Conservation (phyloP, 1,140 invertebrate genomes). For the Ostrea denselamellosa region DNA sequence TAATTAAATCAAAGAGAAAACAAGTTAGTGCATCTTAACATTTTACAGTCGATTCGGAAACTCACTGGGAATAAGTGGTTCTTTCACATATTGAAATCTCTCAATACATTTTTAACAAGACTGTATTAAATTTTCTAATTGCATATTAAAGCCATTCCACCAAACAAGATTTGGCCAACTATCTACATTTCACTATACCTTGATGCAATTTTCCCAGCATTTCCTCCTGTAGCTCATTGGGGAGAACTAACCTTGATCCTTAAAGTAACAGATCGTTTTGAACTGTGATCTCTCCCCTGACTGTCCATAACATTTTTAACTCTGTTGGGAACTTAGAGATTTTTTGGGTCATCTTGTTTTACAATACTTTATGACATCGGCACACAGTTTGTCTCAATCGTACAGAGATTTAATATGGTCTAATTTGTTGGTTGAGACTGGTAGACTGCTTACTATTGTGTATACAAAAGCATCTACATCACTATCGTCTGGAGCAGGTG, state of each 20-base stretch:
- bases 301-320: conserved; percentile 38
- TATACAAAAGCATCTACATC: no score
- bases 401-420: no score
- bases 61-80: not conserved
- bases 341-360: no score
- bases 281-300: not conserved
- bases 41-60: no score
- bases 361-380: not conserved
- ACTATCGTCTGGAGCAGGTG: no score
- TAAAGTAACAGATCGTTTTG: not conserved
- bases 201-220: not conserved
- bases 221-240: not conserved
- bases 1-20: no score
- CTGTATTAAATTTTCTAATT: not conserved
- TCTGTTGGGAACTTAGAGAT: no score
- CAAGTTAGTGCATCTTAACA: no score
- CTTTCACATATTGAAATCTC: not conserved
- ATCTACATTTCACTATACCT: not conserved
- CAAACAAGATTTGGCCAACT: not conserved
- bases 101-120: not conserved
- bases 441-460: no score
- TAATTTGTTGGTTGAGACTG: no score
- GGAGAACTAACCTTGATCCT: not conserved
- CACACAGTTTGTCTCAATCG: not conserved
- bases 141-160: no score